Evolutionary conservation across 2,888 invertebrate species (phyloP).

Genomic region (Drosophila limbata): DNA sequence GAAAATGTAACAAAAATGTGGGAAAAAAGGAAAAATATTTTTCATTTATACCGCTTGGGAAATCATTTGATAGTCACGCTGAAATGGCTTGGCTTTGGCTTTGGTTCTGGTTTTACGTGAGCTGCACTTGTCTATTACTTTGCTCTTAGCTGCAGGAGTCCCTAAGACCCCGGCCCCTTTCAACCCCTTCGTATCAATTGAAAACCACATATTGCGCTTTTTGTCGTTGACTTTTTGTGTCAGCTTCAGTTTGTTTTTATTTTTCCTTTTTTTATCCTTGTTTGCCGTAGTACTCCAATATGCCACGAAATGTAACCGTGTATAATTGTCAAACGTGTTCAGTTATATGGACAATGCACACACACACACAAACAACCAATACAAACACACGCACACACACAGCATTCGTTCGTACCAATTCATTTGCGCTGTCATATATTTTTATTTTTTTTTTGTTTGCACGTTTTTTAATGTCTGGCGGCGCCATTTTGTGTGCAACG

Average conservation of each 20-base stretch:
- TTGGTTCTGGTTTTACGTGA: conserved; percentile 24
- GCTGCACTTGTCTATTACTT: conserved; percentile 50
- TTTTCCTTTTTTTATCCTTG: conserved; percentile 21
- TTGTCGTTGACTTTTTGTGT: conserved; percentile 49
- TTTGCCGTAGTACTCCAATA: conserved; percentile 73
- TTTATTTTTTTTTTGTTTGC: conserved; percentile 12
- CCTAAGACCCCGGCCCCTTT: conserved; percentile 1
- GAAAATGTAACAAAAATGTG: conserved; percentile 7
- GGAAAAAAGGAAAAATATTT: conserved; percentile 35
- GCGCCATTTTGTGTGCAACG: conserved; percentile 64
- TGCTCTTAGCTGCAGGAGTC: conserved; percentile 34
- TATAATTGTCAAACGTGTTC: conserved; percentile 81
- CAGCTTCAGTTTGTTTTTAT: conserved; percentile 30
- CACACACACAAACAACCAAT: conserved; percentile 17
- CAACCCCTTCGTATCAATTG: conserved; percentile 48
- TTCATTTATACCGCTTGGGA: conserved; percentile 65
- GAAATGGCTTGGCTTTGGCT: conserved; percentile 67
- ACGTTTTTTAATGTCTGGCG: conserved; percentile 27
- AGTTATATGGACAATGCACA: conserved; percentile 60
- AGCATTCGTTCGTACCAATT: conserved; percentile 47
- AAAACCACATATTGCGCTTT: conserved; percentile 60
- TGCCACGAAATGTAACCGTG: conserved; percentile 76
- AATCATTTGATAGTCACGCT: conserved; percentile 80
- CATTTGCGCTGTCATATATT: conserved; percentile 61
- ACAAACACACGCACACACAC: conserved; percentile 22